A percentile compares a stretch with the other conserved stretches of the same genome.
Conservation (phyloP, 1,140 invertebrate species). For the Drosophila tsacasi region DNA sequence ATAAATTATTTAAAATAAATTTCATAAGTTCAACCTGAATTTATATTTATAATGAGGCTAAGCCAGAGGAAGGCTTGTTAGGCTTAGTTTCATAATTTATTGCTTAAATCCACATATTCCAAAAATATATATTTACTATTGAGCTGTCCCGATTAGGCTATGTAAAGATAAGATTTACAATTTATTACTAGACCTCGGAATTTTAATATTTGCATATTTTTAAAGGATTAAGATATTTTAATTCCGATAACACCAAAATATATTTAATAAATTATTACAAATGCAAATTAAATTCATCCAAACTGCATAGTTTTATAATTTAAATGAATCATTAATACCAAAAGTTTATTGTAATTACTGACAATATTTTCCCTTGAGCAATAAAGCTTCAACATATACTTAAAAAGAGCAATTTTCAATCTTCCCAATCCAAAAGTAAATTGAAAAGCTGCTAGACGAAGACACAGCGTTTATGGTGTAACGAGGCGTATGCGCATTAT, state of each 20-base stretch:
- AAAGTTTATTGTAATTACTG: not conserved
- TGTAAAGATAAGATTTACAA: not conserved
- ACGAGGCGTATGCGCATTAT: constrained; percentile 53
- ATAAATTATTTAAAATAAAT: not conserved
- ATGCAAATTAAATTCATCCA: no score
- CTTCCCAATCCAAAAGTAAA: not conserved
- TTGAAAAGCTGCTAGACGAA: constrained; percentile 11
- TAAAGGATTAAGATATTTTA: no score
- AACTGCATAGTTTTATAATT: not conserved
- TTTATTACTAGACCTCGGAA: not conserved
- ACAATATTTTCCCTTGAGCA: not conserved
- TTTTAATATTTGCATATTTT: no score
- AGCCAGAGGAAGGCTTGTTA: no score
- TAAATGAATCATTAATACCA: not conserved
- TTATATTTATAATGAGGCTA: not conserved
- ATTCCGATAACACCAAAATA: no score
- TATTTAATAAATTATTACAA: no score
- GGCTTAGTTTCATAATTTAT: not conserved
- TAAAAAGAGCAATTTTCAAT: constrained; percentile 2
- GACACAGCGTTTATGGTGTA: constrained; percentile 10
- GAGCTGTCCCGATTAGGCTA: not conserved
- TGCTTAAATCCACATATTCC: no score
- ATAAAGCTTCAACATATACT: no score
- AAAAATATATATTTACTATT: not conserved
- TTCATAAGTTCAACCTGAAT: no score